Conservation (phyloP, 2,888 invertebrate species). For the Mesochorus sp. region DNA sequence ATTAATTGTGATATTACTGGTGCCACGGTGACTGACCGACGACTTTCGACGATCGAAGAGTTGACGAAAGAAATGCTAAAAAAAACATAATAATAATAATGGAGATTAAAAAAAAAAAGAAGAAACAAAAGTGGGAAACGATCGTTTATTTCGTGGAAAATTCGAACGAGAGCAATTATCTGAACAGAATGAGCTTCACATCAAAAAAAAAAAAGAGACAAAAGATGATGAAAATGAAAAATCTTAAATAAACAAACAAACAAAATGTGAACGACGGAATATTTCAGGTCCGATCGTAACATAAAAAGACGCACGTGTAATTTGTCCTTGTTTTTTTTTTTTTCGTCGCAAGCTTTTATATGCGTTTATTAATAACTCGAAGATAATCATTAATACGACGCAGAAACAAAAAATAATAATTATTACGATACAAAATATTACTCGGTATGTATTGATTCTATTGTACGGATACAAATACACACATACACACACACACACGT, state of each 20-base stretch:
- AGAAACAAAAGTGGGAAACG: slow-evolving; percentile 2
- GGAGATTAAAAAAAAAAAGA: neutral
- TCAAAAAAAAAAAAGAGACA: slow-evolving; percentile 68
- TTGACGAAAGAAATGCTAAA: slow-evolving; percentile 33
- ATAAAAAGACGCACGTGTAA: slow-evolving; percentile 19
- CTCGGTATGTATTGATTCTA: slow-evolving; percentile 56
- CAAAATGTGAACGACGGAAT: neutral
- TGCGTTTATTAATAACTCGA: slow-evolving; percentile 33
- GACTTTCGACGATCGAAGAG: slow-evolving; percentile 22
- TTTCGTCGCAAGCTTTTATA: slow-evolving; percentile 51
- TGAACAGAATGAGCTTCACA: slow-evolving; percentile 73
- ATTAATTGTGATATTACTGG: slow-evolving; percentile 66
- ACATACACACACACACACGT: slow-evolving; percentile 11
- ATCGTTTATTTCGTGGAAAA: slow-evolving; percentile 46
- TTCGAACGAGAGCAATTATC: slow-evolving; percentile 67
- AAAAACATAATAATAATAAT: slow-evolving; percentile 7
- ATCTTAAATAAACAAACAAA: slow-evolving; percentile 17
- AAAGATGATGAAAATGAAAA: neutral
- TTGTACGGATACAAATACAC: slow-evolving; percentile 25
- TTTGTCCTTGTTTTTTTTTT: slow-evolving; percentile 20
- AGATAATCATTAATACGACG: slow-evolving; percentile 1
- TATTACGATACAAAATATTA: slow-evolving; percentile 48
- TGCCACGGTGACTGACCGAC: slow-evolving; percentile 59
- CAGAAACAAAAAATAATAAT: slow-evolving; percentile 33
- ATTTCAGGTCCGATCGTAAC: slow-evolving; percentile 33